Evolutionary conservation across 2,113 vertebrate genomes (phyloP), one percentile per base, ranked within the genome.

Genomic region (Chascanopsetta lugubris): DNA sequence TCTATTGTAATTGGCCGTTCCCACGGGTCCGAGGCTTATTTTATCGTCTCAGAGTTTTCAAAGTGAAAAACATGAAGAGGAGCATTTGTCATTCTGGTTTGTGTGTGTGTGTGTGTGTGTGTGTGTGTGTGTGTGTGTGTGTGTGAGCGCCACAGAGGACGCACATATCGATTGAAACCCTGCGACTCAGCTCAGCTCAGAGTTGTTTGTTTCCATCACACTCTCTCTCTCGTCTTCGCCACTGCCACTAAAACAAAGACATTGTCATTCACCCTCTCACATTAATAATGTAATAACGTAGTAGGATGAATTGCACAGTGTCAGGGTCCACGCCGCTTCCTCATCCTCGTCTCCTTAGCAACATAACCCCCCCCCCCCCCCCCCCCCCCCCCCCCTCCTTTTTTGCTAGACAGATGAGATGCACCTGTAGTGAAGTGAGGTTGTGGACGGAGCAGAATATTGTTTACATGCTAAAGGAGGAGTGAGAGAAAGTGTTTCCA

Each of bases 261-360:
- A 11, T 58, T 74, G 34, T 68, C 69, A 84, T 70, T 83, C 76
- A 79, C 45, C 56, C 17, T n/a, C 42, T 69, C 84, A 80, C 74
- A 81, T 59, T 59, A 72, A 70, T 83, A 69, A 73, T 56, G 70
- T 65, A 74, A 79, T 80, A 68, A 27, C 26, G 40, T 48, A 72
- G 51, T 64, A 50, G 65, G 86, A 85, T 80, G 76, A 84, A 89
- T 81, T 58, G 21, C 54, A 87, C 57, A 86, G 62, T 80, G 84
- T 80, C 72, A 82, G 70, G 71, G 80, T 65, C 69, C 61, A 32
- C 42, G 47, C 66, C 9, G 61, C 66, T 79, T 78, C 63, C 70
- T 68, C 76, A 50, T 70, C 60, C 59, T 46, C 18, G 86, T 92
- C 88, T 85, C 90, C 86, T 55, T 90, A 88, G 90, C 89, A 92